These are phyloP conservation scores for Drosophila pseudotalamancana DNA, from an alignment of 2,888 invertebrate species.

Conservation along the genomic window DNA sequence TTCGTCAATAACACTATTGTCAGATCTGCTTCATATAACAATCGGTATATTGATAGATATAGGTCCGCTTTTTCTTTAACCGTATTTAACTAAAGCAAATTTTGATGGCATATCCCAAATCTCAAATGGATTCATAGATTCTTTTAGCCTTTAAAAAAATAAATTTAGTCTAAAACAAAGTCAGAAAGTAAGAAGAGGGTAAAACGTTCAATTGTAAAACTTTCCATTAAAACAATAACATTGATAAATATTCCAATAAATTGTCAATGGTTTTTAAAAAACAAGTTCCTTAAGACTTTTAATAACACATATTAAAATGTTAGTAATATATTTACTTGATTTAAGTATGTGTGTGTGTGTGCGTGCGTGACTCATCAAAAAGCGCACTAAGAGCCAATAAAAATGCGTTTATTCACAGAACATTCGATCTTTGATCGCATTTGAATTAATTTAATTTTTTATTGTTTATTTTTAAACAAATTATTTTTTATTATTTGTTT, in stretches of 20 bases:
- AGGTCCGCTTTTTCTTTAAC: too few species aligned
- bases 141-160: too few species aligned
- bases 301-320: not conserved
- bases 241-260: not conserved
- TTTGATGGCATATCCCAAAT: too few species aligned
- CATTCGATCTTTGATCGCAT: not conserved
- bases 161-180: too few species aligned
- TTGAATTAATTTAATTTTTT: not conserved
- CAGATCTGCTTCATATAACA: too few species aligned
- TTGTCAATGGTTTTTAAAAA: not conserved
- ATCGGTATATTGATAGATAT: too few species aligned
- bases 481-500: not conserved
- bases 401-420: slow-evolving; percentile 1
- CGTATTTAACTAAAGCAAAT: too few species aligned
- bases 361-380: too few species aligned
- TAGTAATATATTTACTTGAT: too few species aligned
- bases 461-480: not conserved
- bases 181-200: not conserved
- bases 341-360: too few species aligned
- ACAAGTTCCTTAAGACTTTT: not conserved
- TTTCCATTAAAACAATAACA: not conserved
- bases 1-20: too few species aligned
- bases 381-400: not conserved
- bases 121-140: too few species aligned
- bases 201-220: not conserved